Base-by-base conservation (phyloP, 2,113 vertebrate genomes). In the Ornithorhynchus anatinus region DNA sequence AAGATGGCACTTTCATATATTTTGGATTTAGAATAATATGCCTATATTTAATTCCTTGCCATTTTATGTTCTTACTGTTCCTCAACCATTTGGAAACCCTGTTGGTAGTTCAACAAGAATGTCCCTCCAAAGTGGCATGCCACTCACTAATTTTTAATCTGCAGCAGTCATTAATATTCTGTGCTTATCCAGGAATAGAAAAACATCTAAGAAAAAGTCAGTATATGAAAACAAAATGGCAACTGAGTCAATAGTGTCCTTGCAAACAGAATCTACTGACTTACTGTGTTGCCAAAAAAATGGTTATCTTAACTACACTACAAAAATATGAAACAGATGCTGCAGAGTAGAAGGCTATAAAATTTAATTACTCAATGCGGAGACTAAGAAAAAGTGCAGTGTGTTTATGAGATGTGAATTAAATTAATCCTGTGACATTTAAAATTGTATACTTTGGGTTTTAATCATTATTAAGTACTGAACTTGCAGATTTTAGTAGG, bases 291-390 rank as follows among this genome's bases (percentile, higher is more conserved):
- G 76, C 67, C 81, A 82, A 82, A 64, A 86, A 87, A 76, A n/a
- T 78, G 72, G 82, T 84, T n/a, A 78, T 56, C 75, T 86, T 84
- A 84, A 86, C 82, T 86, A 73, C 64, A 79, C 38, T 65, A 67
- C 35, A 74, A 86, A 81, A 88, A 68, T 78, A 85, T 68, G 76
- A 86, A 88, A 75, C 83, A 88, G 86, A 88, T 85, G 80, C 53
- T 84, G 52, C 36, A 79, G 72, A 87, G 73, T 58, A 86, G 77
- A 84, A 86, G 75, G 22, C 67, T 73, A 33, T 72, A 86, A 84
- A 81, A 85, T 80, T 59, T 87, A 90, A 87, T 90, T 88, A 84
- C 61, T 75, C 64, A 74, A 67, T 35, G 27, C 61, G 84, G 81
- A 63, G 59, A 75, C 1, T 3, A 53, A 82, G 69, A 65, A 79